A percentile compares a stretch with the other conserved stretches of the same genome.
These are phyloP conservation scores for Melanostoma mellinum DNA, from an alignment of 2,888 invertebrate species.

Conservation along the genomic window DNA sequence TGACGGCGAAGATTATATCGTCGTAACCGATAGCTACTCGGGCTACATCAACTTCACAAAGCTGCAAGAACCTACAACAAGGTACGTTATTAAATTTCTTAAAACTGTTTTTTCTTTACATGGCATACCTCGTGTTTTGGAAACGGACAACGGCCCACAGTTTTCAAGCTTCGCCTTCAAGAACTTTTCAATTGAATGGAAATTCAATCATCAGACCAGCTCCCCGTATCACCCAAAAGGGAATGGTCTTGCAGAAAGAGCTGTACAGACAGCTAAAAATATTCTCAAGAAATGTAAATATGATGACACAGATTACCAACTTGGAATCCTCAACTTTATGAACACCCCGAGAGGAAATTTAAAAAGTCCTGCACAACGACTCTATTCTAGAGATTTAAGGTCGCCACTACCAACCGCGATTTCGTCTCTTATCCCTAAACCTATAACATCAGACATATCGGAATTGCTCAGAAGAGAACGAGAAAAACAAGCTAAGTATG, in stretches of 20 bases:
- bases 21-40: conserved; percentile 37
- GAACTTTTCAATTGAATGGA: conserved; percentile 66
- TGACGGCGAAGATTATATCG: conserved; percentile 16
- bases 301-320: conserved; percentile 24
- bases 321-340: conserved; percentile 43
- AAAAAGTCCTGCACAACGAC: conserved; percentile 21
- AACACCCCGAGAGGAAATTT: conserved; percentile 28
- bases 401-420: conserved; percentile 26
- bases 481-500: background rate
- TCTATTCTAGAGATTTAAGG: conserved; percentile 7
- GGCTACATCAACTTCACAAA: conserved; percentile 31
- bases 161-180: conserved; percentile 69
- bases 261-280: conserved; percentile 32
- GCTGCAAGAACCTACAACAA: conserved; percentile 3
- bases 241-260: conserved; percentile 34
- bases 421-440: conserved; percentile 13
- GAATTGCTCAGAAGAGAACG: conserved; percentile 4
- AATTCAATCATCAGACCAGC: conserved; percentile 64
- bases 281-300: conserved; percentile 37
- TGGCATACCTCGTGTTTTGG: conserved; percentile 66
- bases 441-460: background rate
- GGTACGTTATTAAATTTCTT: conserved; percentile 25
- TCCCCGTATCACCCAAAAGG: conserved; percentile 40
- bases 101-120: conserved; percentile 14
- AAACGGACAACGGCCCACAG: conserved; percentile 73